Base-by-base conservation (phyloP, 2,113 vertebrate genomes). In the Tragelaphus scriptus region DNA sequence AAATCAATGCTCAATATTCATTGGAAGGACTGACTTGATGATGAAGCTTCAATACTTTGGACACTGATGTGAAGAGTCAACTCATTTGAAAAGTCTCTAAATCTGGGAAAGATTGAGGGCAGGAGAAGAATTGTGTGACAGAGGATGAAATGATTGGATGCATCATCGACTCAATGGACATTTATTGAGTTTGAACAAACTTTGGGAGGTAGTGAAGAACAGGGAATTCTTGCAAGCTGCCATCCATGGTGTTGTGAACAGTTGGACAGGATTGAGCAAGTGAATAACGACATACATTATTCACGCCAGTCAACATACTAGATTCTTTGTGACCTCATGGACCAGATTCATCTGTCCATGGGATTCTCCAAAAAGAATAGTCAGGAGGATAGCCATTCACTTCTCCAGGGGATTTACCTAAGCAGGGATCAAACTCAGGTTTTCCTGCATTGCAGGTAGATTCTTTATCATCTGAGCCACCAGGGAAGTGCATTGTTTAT, bases 241-340 rank as follows among this genome's bases (percentile, higher is more conserved):
- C n/a, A 11, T 36, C n/a, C n/a, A 40, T 23, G n/a, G 9, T 36
- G 19, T 23, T 71, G 19, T 0, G 1, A 71, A 21, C 4, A 21
- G 19, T 12, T 71, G 9, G 65, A 71, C n/a, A 71, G 6, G n/a
- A 71, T 6, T 36, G n/a, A 71, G n/a, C 68, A 71, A 71, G 68
- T 40, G 68, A 71, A 71, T 71, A 23, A 23, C 61, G 32, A 32
- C 19, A 71, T 36, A 40, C n/a, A 40, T 75, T 75, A 75, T 40
- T 44, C 36, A 75, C 7, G 11, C 21, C 21, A 75, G 21, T 75
- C 71, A 75, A 40, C 71, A 75, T 44, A 44, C 21, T 44, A 44
- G 23, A 44, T 1, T 75, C 71, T 68, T 63, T 75, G 21, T 14
- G 6, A 75, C 12, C 71, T 40, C 71, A 26, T 44, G 71, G 21